Evolutionary conservation across 2,888 invertebrate genomes (phyloP), one percentile per base, ranked within the genome.

Genomic region (Xylocampa areola): DNA sequence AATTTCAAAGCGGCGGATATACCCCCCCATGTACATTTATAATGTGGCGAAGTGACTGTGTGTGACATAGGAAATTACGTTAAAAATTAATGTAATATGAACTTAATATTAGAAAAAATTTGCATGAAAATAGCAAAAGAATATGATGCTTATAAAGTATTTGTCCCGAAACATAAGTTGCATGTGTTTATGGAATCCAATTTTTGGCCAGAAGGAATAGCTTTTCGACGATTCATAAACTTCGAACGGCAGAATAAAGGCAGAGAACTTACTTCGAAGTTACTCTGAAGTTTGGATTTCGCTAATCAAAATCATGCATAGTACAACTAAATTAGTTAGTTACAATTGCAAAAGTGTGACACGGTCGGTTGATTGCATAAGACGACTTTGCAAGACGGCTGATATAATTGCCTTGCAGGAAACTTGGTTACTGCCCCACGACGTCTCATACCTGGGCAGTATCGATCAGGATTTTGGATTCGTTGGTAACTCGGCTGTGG

Each of bases 1-100:
- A 48, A 48, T 5, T 48, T 48, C 10, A 48, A 39, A 4, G 39
- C 48, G n/a, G 48, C 48, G 7, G 32, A 48, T 6, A 32, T 29
- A 13, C 11, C 7, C 27, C 1, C 49, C 49, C 0, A 23, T 49
- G 5, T 49, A 49, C 13, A 49, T 49, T 49, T 49, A 40, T 40
- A 49, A 49, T 17, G 33, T 40, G 32, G 14, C 49, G 40, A 49
- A 10, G 40, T 33, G 32, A 8, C 49, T 14, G 40, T 33, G 39
- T 16, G 49, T 49, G 32, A 40, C 33, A 49, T 49, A 8, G 14
- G 0, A 10, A 16, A 39, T 4, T 49, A 49, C 8, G 5, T 49
- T 7, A 40, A 0, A 14, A 33, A 2, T 30, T 40, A 49, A 17
- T n/a, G 7, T 5, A 40, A 49, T 10, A n/a, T 40, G 1, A 13